Percentiles rank a stretch among this genome's conserved stretches.
Evolutionary conservation across 2,888 invertebrate species (phyloP).

Genomic region (Amblyteles armatorius): DNA sequence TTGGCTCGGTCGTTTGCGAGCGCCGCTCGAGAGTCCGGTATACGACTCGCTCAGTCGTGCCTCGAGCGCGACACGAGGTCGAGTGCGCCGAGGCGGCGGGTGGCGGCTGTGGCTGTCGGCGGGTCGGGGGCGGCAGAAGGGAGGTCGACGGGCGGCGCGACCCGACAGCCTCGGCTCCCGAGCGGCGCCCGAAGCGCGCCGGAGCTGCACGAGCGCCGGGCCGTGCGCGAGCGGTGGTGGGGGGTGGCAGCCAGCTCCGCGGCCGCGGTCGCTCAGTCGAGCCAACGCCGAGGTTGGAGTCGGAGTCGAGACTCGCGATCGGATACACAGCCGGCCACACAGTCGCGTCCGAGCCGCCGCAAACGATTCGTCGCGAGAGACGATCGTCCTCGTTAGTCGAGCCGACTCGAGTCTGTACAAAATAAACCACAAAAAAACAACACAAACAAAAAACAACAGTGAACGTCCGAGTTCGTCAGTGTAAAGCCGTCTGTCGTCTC

Average conservation of each 20-base stretch:
- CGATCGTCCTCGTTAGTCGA: constrained; percentile 5
- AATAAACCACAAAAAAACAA: not conserved
- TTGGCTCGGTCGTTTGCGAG: constrained; percentile 6
- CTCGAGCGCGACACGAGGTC: constrained; percentile 79
- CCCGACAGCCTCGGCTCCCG: constrained; percentile 18
- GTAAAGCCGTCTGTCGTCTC: no score
- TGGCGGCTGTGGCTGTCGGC: constrained; percentile 42
- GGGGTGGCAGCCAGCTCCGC: constrained; percentile 24
- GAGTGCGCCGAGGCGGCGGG: constrained; percentile 84
- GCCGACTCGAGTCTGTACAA: not conserved
- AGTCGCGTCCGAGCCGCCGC: constrained; percentile 72
- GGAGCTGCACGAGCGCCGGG: constrained; percentile 71
- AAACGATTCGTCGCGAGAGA: constrained; percentile 56
- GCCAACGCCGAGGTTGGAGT: constrained; percentile 81
- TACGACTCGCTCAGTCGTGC: constrained; percentile 54
- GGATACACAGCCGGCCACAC: constrained; percentile 67
- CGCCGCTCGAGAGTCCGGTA: constrained; percentile 14
- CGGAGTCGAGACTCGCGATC: constrained; percentile 77
- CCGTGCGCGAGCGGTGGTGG: constrained; percentile 47
- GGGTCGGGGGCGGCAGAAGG: constrained; percentile 62
- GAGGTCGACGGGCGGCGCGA: constrained; percentile 35
- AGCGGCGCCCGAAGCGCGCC: constrained; percentile 57
- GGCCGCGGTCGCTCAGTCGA: constrained; percentile 78
- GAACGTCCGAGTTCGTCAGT: no score
- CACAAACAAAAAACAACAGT: not conserved